These are phyloP conservation scores for Styela clava DNA, from an alignment of 23 tunicate genomes.

Conservation along the genomic window DNA sequence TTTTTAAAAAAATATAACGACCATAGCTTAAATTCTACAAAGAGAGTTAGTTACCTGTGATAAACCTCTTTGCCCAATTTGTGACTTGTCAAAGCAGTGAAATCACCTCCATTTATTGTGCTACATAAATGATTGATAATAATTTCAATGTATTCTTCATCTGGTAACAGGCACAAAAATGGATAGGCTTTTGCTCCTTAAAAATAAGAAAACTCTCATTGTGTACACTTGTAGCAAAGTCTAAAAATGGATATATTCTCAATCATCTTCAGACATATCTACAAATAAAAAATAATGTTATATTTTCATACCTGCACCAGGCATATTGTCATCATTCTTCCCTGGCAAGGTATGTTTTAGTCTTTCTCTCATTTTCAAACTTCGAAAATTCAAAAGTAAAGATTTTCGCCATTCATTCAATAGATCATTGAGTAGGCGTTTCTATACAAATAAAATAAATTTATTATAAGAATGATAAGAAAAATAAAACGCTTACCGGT, in stretches of 20 bases:
- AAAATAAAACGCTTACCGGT: background rate
- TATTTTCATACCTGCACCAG: constrained; percentile 20
- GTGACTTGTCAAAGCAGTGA: constrained; percentile 19
- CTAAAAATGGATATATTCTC: no score
- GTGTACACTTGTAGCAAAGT: no score
- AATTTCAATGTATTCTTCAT: constrained; percentile 55
- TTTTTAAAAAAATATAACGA: no score
- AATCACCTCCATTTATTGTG: constrained; percentile 50
- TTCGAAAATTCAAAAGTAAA: background rate
- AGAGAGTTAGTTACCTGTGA: constrained; percentile 2
- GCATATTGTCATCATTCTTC: background rate
- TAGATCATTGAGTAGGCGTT: background rate
- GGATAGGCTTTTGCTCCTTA: constrained; percentile 54
- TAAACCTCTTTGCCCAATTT: constrained; percentile 50
- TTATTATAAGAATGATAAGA: background rate
- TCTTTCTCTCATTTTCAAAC: background rate
- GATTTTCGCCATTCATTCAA: background rate
- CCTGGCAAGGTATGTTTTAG: background rate
- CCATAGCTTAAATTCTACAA: no score
- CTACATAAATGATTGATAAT: constrained; percentile 44
- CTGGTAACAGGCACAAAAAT: constrained; percentile 59
- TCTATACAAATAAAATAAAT: background rate
- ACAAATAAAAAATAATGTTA: no score
- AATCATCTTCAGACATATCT: no score
- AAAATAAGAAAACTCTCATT: no score